A percentile compares a stretch with the other conserved stretches of the same genome.
Evolutionary conservation across 2,888 invertebrate genomes (phyloP).

Genomic region (Ophion obscuratus): DNA sequence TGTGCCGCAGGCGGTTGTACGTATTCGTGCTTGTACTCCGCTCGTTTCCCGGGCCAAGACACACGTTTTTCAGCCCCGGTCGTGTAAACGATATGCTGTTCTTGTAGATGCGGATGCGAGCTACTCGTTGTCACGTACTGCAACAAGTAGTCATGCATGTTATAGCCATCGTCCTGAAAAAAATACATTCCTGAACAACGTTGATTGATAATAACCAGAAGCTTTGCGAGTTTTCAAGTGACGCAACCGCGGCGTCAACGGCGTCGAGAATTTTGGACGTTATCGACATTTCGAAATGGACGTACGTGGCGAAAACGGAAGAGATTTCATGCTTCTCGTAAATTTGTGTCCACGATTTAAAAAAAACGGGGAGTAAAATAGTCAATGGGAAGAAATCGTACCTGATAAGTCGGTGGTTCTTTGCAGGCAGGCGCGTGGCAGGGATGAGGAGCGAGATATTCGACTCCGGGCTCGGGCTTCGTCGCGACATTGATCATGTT

Average conservation of each 20-base stretch:
- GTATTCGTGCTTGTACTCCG: conserved; percentile 86
- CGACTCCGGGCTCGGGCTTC: conserved; percentile 87
- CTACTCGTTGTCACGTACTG: conserved; percentile 84
- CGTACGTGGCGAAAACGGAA: no score
- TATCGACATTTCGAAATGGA: no score
- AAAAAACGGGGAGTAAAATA: neutral
- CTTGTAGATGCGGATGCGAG: conserved; percentile 83
- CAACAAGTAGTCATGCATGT: conserved; percentile 83
- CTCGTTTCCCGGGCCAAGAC: conserved; percentile 85
- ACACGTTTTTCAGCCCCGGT: conserved; percentile 86
- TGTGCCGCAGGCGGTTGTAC: conserved; percentile 87
- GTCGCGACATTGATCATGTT: conserved; percentile 86
- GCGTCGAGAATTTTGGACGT: neutral
- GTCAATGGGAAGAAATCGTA: conserved; percentile 56
- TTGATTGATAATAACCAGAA: conserved; percentile 55
- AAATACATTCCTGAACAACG: conserved; percentile 34
- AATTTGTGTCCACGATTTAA: neutral
- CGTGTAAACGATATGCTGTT: conserved; percentile 85
- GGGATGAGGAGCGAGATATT: conserved; percentile 84
- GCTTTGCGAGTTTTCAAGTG: neutral
- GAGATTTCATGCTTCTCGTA: neutral
- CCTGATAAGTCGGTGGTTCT: conserved; percentile 84
- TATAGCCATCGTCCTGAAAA: conserved; percentile 82
- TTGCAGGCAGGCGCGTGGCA: conserved; percentile 85
- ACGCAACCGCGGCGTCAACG: neutral